A percentile compares a stretch with the other conserved stretches of the same genome.
Conservation (phyloP, 2,888 invertebrate species). For the Druceiella hillmani region DNA sequence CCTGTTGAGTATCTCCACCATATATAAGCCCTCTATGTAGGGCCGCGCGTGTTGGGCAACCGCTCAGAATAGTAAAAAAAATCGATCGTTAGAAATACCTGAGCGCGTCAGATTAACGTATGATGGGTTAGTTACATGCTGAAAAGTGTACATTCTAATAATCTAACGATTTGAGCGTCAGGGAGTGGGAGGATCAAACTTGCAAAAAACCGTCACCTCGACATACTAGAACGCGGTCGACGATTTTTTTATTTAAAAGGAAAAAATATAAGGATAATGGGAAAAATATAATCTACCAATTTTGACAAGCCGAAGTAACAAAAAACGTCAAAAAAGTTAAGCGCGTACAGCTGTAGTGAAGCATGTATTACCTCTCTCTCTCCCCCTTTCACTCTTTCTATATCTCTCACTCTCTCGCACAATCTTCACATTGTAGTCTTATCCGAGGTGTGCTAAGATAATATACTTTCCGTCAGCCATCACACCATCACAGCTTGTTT, state of each 20-base stretch:
- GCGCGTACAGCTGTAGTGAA: slow-evolving; percentile 8
- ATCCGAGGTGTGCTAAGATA: too few relatives aligned
- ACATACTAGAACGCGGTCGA: slow-evolving; percentile 10
- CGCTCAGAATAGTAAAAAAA: slow-evolving; percentile 14
- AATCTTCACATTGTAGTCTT: not conserved
- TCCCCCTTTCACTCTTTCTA: not conserved
- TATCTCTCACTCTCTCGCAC: not conserved
- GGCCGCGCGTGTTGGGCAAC: slow-evolving; percentile 5
- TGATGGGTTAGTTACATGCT: slow-evolving; percentile 11
- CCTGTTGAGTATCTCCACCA: too few relatives aligned
- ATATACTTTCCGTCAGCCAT: too few relatives aligned
- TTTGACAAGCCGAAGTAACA: slow-evolving; percentile 7
- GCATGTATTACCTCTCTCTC: too few relatives aligned
- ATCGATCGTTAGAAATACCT: too few relatives aligned
- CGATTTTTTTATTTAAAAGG: slow-evolving; percentile 10
- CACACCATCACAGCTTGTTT: too few relatives aligned
- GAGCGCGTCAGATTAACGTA: slow-evolving; percentile 13
- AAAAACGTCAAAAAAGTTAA: slow-evolving; percentile 5
- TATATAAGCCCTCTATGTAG: slow-evolving; percentile 7
- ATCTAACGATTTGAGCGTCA: slow-evolving; percentile 12
- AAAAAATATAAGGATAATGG: slow-evolving; percentile 7
- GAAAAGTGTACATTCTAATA: slow-evolving; percentile 12
- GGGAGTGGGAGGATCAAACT: slow-evolving; percentile 8
- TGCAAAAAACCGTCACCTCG: slow-evolving; percentile 12
- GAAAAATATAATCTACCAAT: slow-evolving; percentile 9